These are phyloP conservation scores for Himalopsyche phryganea DNA, from an alignment of 1,140 invertebrate species.

Conservation along the genomic window DNA sequence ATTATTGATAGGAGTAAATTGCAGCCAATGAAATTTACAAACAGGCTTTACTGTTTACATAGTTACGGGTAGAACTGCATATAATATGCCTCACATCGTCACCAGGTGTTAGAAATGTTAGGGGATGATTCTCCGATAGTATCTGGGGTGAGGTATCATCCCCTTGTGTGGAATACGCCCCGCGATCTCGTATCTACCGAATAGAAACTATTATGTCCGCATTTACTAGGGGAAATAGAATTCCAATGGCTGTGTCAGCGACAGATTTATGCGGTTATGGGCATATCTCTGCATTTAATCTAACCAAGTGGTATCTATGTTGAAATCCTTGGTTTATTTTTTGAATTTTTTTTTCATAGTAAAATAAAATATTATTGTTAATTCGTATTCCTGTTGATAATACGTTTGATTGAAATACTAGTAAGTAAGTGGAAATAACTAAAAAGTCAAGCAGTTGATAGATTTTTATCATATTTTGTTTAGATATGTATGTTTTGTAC, in stretches of 20 bases:
- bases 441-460: too few species aligned
- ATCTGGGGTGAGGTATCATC: slow-evolving; percentile 14
- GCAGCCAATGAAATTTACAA: too few species aligned
- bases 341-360: too few species aligned
- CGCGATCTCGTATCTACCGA: slow-evolving; percentile 8
- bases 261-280: slow-evolving; percentile 8
- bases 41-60: too few species aligned
- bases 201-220: slow-evolving; percentile 17
- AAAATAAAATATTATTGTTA: too few species aligned
- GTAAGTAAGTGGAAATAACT: too few species aligned
- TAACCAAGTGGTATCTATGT: not conserved
- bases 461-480: too few species aligned
- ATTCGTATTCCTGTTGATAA: too few species aligned
- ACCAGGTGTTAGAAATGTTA: slow-evolving; percentile 12
- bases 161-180: slow-evolving; percentile 10
- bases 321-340: not conserved
- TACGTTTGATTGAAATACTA: too few species aligned
- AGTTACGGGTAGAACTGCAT: too few species aligned
- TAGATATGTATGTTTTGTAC: too few species aligned
- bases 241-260: slow-evolving; percentile 15
- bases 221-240: slow-evolving; percentile 17
- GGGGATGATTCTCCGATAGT: slow-evolving; percentile 3
- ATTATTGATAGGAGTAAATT: too few species aligned
- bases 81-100: not conserved
- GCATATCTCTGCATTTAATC: slow-evolving; percentile 4